Conservation (phyloP, 2,797 vertebrate species). For the Manis crassicaudata region DNA sequence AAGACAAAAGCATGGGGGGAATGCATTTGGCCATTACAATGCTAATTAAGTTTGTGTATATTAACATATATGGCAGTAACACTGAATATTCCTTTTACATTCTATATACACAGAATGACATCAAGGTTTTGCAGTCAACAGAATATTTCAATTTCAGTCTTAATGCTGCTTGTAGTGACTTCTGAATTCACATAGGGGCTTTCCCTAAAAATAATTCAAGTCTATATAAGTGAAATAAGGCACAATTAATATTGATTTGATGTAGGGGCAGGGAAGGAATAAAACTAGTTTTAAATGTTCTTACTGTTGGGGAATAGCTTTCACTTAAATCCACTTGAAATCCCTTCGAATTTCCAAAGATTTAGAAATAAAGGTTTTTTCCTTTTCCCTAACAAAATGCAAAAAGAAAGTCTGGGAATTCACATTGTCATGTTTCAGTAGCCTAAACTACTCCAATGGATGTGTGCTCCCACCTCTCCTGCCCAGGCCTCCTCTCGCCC, state of each 20-base stretch:
- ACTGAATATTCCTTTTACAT: slow-evolving; percentile 94
- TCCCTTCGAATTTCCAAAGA: slow-evolving; percentile 76
- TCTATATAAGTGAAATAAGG: slow-evolving; percentile 96
- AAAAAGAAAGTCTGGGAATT: slow-evolving; percentile 81
- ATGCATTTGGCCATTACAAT: slow-evolving; percentile 93
- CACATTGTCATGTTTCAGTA: slow-evolving; percentile 83
- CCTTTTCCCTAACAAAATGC: slow-evolving; percentile 67
- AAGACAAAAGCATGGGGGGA: slow-evolving; percentile 84
- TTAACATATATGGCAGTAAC: slow-evolving; percentile 98
- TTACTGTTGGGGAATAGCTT: slow-evolving; percentile 86
- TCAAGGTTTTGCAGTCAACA: slow-evolving; percentile 88
- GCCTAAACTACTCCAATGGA: slow-evolving; percentile 77
- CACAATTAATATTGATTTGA: slow-evolving; percentile 95
- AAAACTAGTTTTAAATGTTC: slow-evolving; percentile 88
- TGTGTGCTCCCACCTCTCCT: slow-evolving; percentile 31
- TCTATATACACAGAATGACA: slow-evolving; percentile 94
- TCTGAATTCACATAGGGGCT: slow-evolving; percentile 83
- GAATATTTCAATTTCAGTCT: slow-evolving; percentile 88
- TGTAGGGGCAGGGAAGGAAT: slow-evolving; percentile 77
- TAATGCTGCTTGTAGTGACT: slow-evolving; percentile 87
- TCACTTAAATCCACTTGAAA: slow-evolving; percentile 76
- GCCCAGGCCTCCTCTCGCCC: slow-evolving; percentile 49
- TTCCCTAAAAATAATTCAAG: slow-evolving; percentile 91
- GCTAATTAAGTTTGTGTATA: slow-evolving; percentile 91
- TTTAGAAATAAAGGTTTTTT: slow-evolving; percentile 78